phyloP scores from a whole-genome alignment of 2,113 vertebrate species.

The Spheniscus mendiculus region DNA sequence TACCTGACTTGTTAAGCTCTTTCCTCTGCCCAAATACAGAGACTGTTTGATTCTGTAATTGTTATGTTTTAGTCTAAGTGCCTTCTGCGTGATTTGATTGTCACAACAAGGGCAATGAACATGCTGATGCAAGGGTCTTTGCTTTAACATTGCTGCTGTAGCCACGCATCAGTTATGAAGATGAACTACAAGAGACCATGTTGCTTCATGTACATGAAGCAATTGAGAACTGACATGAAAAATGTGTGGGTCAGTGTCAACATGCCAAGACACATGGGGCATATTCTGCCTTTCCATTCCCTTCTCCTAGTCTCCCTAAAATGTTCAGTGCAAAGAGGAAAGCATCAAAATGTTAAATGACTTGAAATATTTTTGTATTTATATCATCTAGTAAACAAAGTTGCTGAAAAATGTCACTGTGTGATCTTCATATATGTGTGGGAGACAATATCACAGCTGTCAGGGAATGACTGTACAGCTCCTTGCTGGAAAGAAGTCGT shows the following conservation, averaged over 20 bases:
- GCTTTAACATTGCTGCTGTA: neutral
- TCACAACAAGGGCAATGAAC: neutral
- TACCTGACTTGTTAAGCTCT: neutral
- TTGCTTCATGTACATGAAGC: neutral
- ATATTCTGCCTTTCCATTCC: neutral
- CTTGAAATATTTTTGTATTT: neutral
- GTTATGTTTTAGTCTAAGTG: neutral
- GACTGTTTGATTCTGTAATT: neutral
- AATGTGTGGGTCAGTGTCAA: neutral
- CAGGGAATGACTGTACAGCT: slow-evolving; percentile 44
- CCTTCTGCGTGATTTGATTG: neutral
- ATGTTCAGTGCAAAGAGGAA: neutral
- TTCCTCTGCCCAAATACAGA: neutral
- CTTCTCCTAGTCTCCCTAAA: neutral
- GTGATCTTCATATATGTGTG: slow-evolving; percentile 2
- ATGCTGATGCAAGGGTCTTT: neutral
- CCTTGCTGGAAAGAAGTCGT: neutral
- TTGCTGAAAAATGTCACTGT: slow-evolving; percentile 28
- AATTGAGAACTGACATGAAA: neutral
- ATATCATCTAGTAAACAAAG: slow-evolving; percentile 47
- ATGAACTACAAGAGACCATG: neutral
- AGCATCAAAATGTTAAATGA: neutral
- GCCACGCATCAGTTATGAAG: neutral
- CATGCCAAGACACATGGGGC: neutral
- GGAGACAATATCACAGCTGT: slow-evolving; percentile 15